These are phyloP conservation scores for Trichosurus vulpecula DNA, from an alignment of 2,797 vertebrate genomes.

Conservation along the genomic window DNA sequence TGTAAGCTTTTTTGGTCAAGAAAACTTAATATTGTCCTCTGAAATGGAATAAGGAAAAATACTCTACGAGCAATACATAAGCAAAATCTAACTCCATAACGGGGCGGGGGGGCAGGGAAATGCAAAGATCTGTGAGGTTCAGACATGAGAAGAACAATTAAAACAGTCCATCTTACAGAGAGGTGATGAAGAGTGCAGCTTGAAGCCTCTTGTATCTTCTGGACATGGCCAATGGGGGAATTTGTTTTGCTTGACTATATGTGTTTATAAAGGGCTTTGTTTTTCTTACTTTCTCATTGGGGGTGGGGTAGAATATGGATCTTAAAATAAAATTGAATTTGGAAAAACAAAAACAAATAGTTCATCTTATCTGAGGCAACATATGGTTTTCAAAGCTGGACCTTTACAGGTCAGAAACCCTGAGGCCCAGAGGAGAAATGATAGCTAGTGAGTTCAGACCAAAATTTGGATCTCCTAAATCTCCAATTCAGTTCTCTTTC, in stretches of 20 bases:
- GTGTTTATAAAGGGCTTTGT: neutral
- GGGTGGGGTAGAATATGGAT: neutral
- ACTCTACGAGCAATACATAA: slow-evolving; percentile 17
- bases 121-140: slow-evolving; percentile 34
- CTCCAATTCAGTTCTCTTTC: neutral
- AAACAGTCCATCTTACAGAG: neutral
- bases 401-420: neutral
- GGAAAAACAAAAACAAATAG: neutral
- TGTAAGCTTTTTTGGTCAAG: slow-evolving; percentile 1
- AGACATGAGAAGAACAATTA: slow-evolving; percentile 30
- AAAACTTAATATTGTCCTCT: slow-evolving; percentile 17
- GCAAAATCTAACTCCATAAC: slow-evolving; percentile 24
- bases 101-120: slow-evolving; percentile 48
- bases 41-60: slow-evolving; percentile 25
- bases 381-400: neutral
- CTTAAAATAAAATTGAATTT: neutral
- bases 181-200: neutral
- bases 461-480: neutral
- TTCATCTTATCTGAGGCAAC: neutral
- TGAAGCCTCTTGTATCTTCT: neutral
- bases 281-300: neutral
- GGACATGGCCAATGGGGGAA: neutral
- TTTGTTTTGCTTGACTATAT: neutral
- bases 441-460: neutral
- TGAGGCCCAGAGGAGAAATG: neutral